These are phyloP conservation scores for Lithodes maja DNA, from an alignment of 2,888 invertebrate genomes.

Conservation along the genomic window DNA sequence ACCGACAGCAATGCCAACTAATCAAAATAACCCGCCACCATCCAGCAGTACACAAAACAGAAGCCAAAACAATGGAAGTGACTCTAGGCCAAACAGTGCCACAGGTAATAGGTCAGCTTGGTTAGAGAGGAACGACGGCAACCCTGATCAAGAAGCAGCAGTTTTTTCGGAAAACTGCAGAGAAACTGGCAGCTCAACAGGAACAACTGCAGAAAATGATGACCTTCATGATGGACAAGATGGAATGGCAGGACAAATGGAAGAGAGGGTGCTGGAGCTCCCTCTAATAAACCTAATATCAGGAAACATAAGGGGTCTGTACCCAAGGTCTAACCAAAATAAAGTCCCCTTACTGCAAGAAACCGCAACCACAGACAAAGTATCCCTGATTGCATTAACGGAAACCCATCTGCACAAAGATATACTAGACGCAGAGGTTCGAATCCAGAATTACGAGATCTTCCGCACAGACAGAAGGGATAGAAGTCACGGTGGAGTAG, in stretches of 20 bases:
- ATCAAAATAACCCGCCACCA: background rate
- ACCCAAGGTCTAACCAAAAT: conserved; percentile 17
- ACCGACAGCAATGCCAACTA: background rate
- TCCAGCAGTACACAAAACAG: background rate
- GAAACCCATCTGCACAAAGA: conserved; percentile 29
- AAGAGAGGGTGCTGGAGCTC: conserved; percentile 10
- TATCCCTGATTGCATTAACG: conserved; percentile 16
- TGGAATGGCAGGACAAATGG: background rate
- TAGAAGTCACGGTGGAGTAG: conserved; percentile 19
- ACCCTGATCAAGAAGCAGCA: background rate
- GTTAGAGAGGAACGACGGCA: background rate
- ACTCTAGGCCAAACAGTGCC: too few species aligned
- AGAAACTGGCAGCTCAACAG: background rate
- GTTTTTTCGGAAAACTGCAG: background rate
- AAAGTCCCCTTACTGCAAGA: conserved; percentile 33
- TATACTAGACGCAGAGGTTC: conserved; percentile 14
- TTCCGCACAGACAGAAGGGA: conserved; percentile 8
- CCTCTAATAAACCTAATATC: background rate
- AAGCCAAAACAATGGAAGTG: background rate
- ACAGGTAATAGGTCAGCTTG: too few species aligned
- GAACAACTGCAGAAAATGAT: conserved; percentile 12
- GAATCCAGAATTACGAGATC: conserved; percentile 10
- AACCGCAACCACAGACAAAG: background rate
- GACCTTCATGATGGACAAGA: background rate
- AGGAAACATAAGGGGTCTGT: conserved; percentile 17